Conservation (phyloP, 2,113 vertebrate genomes). For the Trichomycterus rosablanca region DNA sequence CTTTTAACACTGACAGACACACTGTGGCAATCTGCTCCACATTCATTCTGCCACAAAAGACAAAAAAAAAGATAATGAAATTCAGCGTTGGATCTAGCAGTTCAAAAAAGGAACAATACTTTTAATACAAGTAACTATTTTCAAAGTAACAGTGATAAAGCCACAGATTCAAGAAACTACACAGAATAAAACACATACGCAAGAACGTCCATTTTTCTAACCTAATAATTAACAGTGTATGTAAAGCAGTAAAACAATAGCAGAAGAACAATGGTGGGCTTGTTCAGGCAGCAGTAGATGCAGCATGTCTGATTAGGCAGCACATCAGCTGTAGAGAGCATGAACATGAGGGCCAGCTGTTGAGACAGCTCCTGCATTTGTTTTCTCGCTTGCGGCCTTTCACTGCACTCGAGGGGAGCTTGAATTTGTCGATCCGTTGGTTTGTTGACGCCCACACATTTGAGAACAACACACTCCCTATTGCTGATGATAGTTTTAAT, state of each 20-base stretch:
- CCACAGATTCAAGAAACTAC: no score
- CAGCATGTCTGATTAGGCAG: slow-evolving; percentile 29
- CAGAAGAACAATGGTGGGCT: slow-evolving; percentile 1
- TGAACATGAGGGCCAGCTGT: slow-evolving; percentile 30
- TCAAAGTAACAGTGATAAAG: no score
- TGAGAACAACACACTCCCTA: neutral
- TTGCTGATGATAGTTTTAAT: neutral
- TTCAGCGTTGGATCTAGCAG: no score
- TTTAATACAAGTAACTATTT: no score
- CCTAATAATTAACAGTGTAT: slow-evolving; percentile 45
- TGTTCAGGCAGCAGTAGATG: slow-evolving; percentile 17
- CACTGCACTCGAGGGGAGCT: neutral
- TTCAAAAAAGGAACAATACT: no score
- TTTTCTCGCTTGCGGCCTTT: neutral
- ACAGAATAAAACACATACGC: no score
- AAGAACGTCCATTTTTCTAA: slow-evolving; percentile 3
- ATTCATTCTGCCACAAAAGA: slow-evolving; percentile 83
- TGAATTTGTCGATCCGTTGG: slow-evolving; percentile 10
- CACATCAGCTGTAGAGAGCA: slow-evolving; percentile 17
- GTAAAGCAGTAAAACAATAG: slow-evolving; percentile 16
- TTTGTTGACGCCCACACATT: slow-evolving; percentile 19
- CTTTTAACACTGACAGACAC: slow-evolving; percentile 89
- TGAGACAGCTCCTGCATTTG: neutral
- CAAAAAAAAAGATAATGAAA: slow-evolving; percentile 27
- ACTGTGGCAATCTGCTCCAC: slow-evolving; percentile 98